These are phyloP conservation scores for Volucella bombylans DNA, from an alignment of 2,888 invertebrate species.

Conservation along the genomic window DNA sequence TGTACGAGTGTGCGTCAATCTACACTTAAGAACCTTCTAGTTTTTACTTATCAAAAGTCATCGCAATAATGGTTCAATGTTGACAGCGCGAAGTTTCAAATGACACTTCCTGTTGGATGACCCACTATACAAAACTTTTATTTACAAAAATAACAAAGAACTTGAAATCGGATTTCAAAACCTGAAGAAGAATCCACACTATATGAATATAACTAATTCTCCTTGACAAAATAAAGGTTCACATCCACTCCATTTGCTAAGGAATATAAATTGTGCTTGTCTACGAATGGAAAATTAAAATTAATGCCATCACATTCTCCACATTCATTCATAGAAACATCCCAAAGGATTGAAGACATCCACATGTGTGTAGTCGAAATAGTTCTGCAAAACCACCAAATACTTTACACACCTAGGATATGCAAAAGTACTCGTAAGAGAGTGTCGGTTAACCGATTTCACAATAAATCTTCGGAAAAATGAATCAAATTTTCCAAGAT, in stretches of 20 bases:
- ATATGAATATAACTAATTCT: constrained; percentile 11
- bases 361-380: constrained; percentile 45
- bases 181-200: no score
- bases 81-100: no score
- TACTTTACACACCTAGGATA: constrained; percentile 63
- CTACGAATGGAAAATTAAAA: constrained; percentile 76
- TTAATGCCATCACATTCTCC: constrained; percentile 75
- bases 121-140: no score
- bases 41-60: no score
- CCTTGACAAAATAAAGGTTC: background rate
- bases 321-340: constrained; percentile 52
- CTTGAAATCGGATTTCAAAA: no score
- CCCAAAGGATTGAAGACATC: constrained; percentile 38
- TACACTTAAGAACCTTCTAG: no score
- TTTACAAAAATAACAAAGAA: no score
- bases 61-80: no score
- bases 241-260: constrained; percentile 10
- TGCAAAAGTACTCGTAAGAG: constrained; percentile 49
- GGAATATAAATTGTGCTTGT: constrained; percentile 73
- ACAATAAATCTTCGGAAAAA: constrained; percentile 82
- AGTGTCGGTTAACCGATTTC: constrained; percentile 80
- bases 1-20: no score
- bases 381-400: constrained; percentile 64
- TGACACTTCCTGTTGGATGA: no score
- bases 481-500: constrained; percentile 78